These are phyloP conservation scores for Orthonevra nobilis DNA, from an alignment of 2,888 invertebrate genomes.

Conservation along the genomic window DNA sequence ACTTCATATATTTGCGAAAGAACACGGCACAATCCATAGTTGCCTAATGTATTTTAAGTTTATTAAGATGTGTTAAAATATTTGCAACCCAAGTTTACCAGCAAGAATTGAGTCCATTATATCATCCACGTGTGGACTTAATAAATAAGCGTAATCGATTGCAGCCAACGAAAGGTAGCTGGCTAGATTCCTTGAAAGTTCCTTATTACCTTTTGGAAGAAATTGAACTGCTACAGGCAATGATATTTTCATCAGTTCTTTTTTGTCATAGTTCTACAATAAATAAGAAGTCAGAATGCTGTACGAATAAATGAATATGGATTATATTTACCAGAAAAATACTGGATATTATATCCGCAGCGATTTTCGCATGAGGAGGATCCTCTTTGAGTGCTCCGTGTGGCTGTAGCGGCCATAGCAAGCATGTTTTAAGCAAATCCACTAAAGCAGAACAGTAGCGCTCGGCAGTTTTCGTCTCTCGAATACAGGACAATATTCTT, in stretches of 20 bases:
- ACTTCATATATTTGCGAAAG: constrained; percentile 94
- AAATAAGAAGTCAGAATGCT: constrained; percentile 6
- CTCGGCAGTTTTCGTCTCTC: constrained; percentile 92
- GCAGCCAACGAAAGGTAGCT: constrained; percentile 95
- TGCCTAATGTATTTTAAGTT: constrained; percentile 83
- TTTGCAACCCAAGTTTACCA: constrained; percentile 80
- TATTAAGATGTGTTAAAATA: background rate
- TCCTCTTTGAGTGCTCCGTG: constrained; percentile 87
- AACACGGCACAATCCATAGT: constrained; percentile 92
- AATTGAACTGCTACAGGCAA: constrained; percentile 95
- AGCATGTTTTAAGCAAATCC: constrained; percentile 90
- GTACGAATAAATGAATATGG: background rate
- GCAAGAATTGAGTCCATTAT: constrained; percentile 95
- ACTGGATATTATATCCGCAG: constrained; percentile 96
- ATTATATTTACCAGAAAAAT: constrained; percentile 89
- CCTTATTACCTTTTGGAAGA: constrained; percentile 93
- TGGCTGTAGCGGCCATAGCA: constrained; percentile 93
- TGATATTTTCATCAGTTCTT: constrained; percentile 83
- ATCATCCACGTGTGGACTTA: constrained; percentile 92
- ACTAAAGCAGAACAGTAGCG: constrained; percentile 91
- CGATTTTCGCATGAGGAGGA: constrained; percentile 97
- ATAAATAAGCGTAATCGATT: constrained; percentile 91
- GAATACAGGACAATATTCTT: constrained; percentile 92
- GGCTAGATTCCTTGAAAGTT: constrained; percentile 93
- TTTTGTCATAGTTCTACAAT: constrained; percentile 83